These are phyloP conservation scores for Lota lota DNA, from an alignment of 2,113 vertebrate species.

Conservation along the genomic window DNA sequence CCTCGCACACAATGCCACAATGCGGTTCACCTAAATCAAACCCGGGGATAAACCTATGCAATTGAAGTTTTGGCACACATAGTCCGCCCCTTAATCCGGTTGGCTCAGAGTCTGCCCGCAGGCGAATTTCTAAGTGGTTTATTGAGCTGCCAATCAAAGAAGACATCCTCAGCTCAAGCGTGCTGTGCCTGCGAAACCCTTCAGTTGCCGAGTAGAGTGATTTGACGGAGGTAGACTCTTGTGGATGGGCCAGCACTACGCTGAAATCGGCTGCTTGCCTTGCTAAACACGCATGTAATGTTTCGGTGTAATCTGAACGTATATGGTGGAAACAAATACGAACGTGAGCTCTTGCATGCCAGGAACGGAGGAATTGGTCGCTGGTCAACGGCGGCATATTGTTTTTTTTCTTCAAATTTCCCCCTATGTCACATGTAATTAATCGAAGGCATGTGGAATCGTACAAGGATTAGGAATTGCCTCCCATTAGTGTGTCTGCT, in stretches of 20 bases:
- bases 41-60: conserved; percentile 19
- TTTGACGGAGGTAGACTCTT: conserved; percentile 71
- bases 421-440: conserved; percentile 64
- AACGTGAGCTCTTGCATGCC: conserved; percentile 63
- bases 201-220: conserved; percentile 77
- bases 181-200: conserved; percentile 62
- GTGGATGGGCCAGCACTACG: conserved; percentile 66
- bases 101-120: conserved; percentile 65
- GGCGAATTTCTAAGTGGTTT: conserved; percentile 67
- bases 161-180: conserved; percentile 70
- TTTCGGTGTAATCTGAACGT: conserved; percentile 50
- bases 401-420: conserved; percentile 44
- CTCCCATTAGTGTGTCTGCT: conserved; percentile 72
- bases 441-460: conserved; percentile 79
- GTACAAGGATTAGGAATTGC: conserved; percentile 72
- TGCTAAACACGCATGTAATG: conserved; percentile 40
- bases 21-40: conserved; percentile 34
- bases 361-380: conserved; percentile 67
- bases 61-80: conserved; percentile 39
- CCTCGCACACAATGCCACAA: neutral
- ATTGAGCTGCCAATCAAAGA: conserved; percentile 72
- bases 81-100: conserved; percentile 72
- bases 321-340: conserved; percentile 39
- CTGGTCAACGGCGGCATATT: conserved; percentile 70
- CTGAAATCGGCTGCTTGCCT: conserved; percentile 52